Evolutionary conservation across 2,113 vertebrate genomes (phyloP).

Genomic region (Protomyctophum bolini): DNA sequence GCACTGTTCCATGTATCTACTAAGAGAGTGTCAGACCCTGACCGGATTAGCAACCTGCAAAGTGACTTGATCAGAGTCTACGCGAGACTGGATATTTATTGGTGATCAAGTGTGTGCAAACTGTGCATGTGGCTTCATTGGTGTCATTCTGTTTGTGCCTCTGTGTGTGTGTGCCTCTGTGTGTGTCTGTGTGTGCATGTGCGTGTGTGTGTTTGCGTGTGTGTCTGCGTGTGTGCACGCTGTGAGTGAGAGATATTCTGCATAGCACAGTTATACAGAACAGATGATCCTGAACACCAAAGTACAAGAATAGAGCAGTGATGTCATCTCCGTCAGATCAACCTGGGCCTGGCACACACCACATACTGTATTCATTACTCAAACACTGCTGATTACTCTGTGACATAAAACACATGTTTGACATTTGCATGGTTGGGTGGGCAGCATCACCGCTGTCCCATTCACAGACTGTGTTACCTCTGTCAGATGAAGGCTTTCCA

Average conservation of each 20-base stretch:
- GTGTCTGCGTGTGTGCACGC: background rate
- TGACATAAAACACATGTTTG: constrained; percentile 67
- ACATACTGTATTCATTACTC: constrained; percentile 68
- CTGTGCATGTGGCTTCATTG: background rate
- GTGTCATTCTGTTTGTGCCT: background rate
- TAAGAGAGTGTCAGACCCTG: too few relatives aligned
- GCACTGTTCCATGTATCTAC: too few relatives aligned
- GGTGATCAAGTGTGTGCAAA: background rate
- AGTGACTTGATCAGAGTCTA: too few relatives aligned
- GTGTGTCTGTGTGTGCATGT: constrained; percentile 17
- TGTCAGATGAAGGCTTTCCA: too few relatives aligned
- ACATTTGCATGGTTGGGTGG: constrained; percentile 33
- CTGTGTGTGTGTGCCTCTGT: background rate
- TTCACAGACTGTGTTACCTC: background rate
- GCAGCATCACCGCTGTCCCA: constrained; percentile 16
- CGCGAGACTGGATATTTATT: too few relatives aligned
- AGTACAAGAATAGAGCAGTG: constrained; percentile 58
- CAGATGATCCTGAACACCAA: constrained; percentile 40
- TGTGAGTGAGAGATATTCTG: background rate
- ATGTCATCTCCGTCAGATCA: constrained; percentile 54
- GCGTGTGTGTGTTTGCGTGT: constrained; percentile 11
- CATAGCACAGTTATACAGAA: constrained; percentile 20
- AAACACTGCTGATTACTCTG: constrained; percentile 48
- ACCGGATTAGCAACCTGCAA: too few relatives aligned
- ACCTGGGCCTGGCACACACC: constrained; percentile 51